Base-by-base conservation (phyloP, 1,140 invertebrate species). In the Planococcus citri region DNA sequence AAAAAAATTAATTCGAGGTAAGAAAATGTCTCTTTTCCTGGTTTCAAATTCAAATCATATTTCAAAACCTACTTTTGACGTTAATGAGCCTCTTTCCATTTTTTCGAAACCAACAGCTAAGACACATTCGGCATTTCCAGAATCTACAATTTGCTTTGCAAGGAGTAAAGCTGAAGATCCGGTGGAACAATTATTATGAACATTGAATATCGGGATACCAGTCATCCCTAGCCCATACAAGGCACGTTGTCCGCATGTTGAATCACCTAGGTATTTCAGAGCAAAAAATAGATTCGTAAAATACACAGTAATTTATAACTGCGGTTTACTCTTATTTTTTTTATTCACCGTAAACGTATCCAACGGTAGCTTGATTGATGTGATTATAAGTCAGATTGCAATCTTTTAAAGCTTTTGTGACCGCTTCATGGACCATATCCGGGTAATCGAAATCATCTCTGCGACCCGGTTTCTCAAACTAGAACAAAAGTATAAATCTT, bases 111-210 rank as follows among this genome's bases (percentile, higher is more conserved):
- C 97, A 60, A 98, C 76, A 21, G 95, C 96, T 41, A 99, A 78
- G 0, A 91, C 88, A 78, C 96, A 95, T 76, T 97, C 87, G 20
- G 85, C 84, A 73, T 86, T 82, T 12, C 92, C 92, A 73, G 88
- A 85, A 80, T 94, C 87, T 21, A 99, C 82, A 9, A 97, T 83
- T 78, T 98, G 92, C 76, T 95, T 95, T 0, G 87, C 94, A 75
- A 99, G 79, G 71, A 88, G 85, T 0, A 99, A 77, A 1, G 96
- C 96, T 69, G 90, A 92, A 0, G 95, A 92, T 12, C 97, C 97
- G 21, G 94, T 98, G 0, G 96, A 90, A 77, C 97, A 99, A 76
- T 97, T 97, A 77, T 99, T 99, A 79, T 98, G 98, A 0, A 98
- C 95, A 83, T 99, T 99, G 80, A 91, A 95, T 71, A 99, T 88